These are phyloP conservation scores for Genyomyrus donnyi DNA, from an alignment of 2,113 vertebrate species.

Conservation along the genomic window DNA sequence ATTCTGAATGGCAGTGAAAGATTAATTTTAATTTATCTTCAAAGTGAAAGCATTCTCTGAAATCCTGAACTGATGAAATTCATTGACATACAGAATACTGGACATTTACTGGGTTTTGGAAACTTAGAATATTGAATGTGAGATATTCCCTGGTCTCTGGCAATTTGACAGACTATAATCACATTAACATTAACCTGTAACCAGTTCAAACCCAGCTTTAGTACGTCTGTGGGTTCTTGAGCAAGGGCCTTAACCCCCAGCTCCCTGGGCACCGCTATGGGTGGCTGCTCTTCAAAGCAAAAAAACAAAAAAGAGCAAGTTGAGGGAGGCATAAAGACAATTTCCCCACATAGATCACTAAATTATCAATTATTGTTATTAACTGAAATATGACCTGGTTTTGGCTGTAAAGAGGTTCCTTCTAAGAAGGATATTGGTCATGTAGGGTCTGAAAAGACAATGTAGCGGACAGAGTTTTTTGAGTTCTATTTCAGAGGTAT, in stretches of 20 bases:
- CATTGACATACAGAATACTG: neutral
- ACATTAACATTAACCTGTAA: neutral
- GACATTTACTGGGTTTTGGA: neutral
- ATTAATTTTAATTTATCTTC: neutral
- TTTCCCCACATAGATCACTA: too few species aligned
- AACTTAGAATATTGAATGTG: neutral
- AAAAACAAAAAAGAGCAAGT: too few species aligned
- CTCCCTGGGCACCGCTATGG: too few species aligned
- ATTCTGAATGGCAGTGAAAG: neutral
- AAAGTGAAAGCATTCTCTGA: neutral
- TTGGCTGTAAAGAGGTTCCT: neutral
- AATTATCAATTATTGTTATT: neutral
- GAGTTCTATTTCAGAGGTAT: neutral
- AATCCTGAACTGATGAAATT: neutral
- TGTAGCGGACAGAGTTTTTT: neutral
- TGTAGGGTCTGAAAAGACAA: neutral
- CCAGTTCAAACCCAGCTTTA: too few species aligned
- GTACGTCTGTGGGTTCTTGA: too few species aligned
- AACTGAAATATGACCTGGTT: neutral
- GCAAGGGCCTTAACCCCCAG: too few species aligned
- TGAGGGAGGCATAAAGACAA: too few species aligned
- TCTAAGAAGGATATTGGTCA: neutral
- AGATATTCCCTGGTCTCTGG: neutral
- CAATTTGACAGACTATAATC: neutral
- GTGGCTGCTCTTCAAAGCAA: too few species aligned